phyloP scores from a whole-genome alignment of 2,888 invertebrate genomes.

The Lymantria dispar region DNA sequence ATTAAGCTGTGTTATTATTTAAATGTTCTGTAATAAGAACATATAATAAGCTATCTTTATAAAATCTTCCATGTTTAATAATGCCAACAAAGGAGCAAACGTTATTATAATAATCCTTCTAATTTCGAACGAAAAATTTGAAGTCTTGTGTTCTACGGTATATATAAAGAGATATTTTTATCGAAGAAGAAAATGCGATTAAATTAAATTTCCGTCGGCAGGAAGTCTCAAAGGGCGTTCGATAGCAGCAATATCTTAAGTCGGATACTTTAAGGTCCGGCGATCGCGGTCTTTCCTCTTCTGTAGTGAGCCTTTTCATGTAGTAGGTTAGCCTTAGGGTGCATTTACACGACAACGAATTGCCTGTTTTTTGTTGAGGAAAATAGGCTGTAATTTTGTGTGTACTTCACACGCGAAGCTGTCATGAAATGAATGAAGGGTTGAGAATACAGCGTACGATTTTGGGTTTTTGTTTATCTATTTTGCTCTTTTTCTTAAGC shows the following conservation, averaged over 20 bases:
- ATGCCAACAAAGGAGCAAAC: conserved; percentile 7
- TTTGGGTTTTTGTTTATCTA: conserved; percentile 19
- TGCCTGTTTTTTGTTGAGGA: conserved; percentile 31
- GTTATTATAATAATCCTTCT: conserved; percentile 19
- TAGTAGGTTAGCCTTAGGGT: conserved; percentile 31
- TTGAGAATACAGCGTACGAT: conserved; percentile 16
- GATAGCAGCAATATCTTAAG: conserved; percentile 75
- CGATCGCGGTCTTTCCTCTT: conserved; percentile 45
- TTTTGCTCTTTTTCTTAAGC: conserved; percentile 9
- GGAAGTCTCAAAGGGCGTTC: conserved; percentile 72
- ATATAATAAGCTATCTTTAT: too few species aligned
- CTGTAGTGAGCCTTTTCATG: conserved; percentile 44
- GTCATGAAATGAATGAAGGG: conserved; percentile 36
- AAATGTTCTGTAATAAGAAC: too few species aligned
- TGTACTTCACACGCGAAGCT: conserved; percentile 35
- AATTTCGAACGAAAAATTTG: conserved; percentile 46
- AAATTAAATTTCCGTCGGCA: conserved; percentile 74
- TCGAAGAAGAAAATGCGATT: conserved; percentile 72
- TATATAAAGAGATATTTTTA: conserved; percentile 50
- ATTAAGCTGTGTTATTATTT: too few species aligned
- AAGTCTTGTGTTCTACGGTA: conserved; percentile 49
- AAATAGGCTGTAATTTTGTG: conserved; percentile 29
- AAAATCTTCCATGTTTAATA: neutral
- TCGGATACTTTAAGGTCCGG: conserved; percentile 50
- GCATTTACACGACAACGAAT: conserved; percentile 31